Evolutionary conservation across 2,113 vertebrate genomes (phyloP), one percentile per base, ranked within the genome.

Genomic region (Halichoeres trimaculatus): DNA sequence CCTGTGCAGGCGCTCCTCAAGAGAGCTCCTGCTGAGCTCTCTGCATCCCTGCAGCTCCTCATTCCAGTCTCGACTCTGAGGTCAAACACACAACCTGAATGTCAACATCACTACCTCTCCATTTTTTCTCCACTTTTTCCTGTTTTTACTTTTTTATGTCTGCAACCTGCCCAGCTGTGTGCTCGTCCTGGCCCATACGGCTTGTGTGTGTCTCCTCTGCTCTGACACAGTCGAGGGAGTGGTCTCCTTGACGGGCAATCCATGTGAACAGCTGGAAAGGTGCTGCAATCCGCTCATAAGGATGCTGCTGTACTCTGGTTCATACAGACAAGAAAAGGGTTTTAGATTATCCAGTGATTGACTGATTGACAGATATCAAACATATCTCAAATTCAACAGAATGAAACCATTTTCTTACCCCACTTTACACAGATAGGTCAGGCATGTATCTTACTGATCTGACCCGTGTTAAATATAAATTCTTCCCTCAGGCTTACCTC

Each of bases 211-310:
- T 95, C 0, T 99, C 96, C 71, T 98, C 98, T 0, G 96, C 96
- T 8, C 96, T 90, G 59, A 98, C 95, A 0, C 96, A 97, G 88
- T 99, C 96, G 81, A 97, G 95, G 55, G 93, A 92, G 0, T 98
- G 97, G 57, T 98, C 96, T 0, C 93, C 94, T 3, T 95, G 94
- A 0, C 95, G 97, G 0, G 96, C 97, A 0, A 94, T 95, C 98
- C 98, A 99, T 87, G 94, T 96, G 79, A 97, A 98, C 63, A 98
- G 93, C 89, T 98, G 98, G 93, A 96, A 96, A 4, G 97, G 96
- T 36, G 96, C 97, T 60, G 96, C 95, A 23, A 98, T 96, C 75
- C 94, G 95, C 91, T 99, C 97, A 74, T 96, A 97, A 0, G 96
- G 97, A 80, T 99, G 97, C 63, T 94, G 95, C 91, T 95, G 95